Conservation (phyloP, 1,140 invertebrate genomes). For the Coelopa frigida region DNA sequence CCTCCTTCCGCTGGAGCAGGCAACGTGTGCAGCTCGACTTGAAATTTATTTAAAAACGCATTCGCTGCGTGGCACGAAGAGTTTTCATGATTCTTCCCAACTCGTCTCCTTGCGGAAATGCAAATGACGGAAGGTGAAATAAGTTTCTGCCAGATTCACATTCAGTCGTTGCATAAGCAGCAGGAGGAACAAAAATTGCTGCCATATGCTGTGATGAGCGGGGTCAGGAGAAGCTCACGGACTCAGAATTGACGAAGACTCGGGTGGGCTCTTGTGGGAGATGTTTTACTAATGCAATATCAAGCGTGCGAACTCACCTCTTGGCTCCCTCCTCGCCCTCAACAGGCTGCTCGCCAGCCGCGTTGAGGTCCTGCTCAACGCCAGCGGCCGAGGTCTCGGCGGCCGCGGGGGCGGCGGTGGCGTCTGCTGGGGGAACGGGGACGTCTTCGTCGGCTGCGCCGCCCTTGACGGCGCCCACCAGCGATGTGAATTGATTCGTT, state of each 20-base stretch:
- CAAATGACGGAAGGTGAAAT: too few species aligned
- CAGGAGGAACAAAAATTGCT: too few species aligned
- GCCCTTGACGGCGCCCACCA: conserved; percentile 68
- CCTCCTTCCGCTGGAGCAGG: too few species aligned
- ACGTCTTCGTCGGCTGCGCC: conserved; percentile 64
- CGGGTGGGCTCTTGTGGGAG: too few species aligned
- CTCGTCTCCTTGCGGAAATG: too few species aligned
- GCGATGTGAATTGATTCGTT: conserved; percentile 76
- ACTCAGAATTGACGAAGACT: too few species aligned
- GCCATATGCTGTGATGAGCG: background rate
- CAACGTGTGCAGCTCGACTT: too few species aligned
- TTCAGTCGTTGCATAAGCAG: too few species aligned
- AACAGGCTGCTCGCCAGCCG: conserved; percentile 21
- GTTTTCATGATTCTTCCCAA: too few species aligned
- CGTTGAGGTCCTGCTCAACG: conserved; percentile 31
- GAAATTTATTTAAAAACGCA: too few species aligned
- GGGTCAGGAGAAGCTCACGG: background rate
- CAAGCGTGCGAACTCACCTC: conserved; percentile 25
- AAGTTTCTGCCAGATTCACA: too few species aligned
- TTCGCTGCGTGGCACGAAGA: too few species aligned
- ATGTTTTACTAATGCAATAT: background rate
- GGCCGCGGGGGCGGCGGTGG: conserved; percentile 21
- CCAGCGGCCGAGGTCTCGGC: conserved; percentile 29
- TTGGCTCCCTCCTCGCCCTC: conserved; percentile 41
- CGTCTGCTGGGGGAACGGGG: conserved; percentile 50